Evolutionary conservation across 1,140 invertebrate species (phyloP).

Genomic region (Drosophila littoralis): DNA sequence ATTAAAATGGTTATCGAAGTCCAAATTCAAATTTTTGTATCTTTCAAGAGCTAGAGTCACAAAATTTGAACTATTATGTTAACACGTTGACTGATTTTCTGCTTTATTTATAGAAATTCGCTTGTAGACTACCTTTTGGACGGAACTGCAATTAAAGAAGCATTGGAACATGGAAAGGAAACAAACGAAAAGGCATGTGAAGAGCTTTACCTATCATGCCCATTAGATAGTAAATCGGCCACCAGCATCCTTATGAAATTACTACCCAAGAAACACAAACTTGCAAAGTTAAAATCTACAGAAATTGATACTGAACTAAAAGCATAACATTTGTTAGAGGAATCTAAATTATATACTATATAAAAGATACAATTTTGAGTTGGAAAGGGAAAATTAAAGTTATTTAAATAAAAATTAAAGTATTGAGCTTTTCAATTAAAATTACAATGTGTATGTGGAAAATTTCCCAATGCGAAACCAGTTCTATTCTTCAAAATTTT

Average conservation of each 20-base stretch:
- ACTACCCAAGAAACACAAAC: conserved; percentile 84
- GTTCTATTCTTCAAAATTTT: too few species aligned
- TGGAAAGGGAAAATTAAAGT: neutral
- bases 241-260: conserved; percentile 87
- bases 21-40: too few species aligned
- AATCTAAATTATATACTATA: too few species aligned
- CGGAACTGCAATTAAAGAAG: conserved; percentile 91
- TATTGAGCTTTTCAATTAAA: too few species aligned
- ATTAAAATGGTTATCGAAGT: too few species aligned
- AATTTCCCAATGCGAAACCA: too few species aligned
- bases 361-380: neutral
- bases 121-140: conserved; percentile 89
- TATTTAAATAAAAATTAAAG: too few species aligned
- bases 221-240: conserved; percentile 87
- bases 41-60: too few species aligned
- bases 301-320: conserved; percentile 33
- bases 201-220: conserved; percentile 87
- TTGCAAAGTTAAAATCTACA: conserved; percentile 37
- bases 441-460: too few species aligned
- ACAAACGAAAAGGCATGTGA: conserved; percentile 86
- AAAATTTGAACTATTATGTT: too few species aligned
- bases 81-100: neutral
- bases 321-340: neutral
- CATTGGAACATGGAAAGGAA: conserved; percentile 88
- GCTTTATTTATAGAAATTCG: conserved; percentile 86